Evolutionary conservation across 2,888 invertebrate species (phyloP), one percentile per base, ranked within the genome.

Genomic region (Nebria salina): DNA sequence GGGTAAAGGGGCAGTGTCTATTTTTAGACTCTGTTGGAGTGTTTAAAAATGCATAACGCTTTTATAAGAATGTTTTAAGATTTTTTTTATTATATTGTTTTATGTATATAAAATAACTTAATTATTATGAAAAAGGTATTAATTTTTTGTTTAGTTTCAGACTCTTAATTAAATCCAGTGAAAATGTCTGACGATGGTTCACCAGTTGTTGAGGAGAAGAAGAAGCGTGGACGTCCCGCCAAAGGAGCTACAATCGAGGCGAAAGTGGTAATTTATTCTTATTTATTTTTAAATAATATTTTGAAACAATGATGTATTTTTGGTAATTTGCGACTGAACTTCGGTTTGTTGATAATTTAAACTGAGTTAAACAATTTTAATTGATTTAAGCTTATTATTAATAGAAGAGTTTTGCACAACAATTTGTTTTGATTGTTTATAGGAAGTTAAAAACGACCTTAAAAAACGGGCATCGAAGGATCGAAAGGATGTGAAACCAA

Each of bases 171-270:
- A 65, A 26, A 65, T 76, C 54, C 9, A 20, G 7, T 68, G 70
- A 86, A 80, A 81, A 89, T 89, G 89, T 89, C 88, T 72, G 85
- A 85, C 77, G 84, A 84, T 72, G 83, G 83, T 41, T 73, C 83
- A n/a, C 82, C 83, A 43, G 83, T 77, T 64, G 82, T 79, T 54
- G 84, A 84, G 76, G 82, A 83, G 13, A 83, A 83, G 73, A 84
- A 84, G 82, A 84, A 84, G 76, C 83, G 84, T 65, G 84, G 85
- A 2, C 83, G 85, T 15, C 84, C 84, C 15, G 74, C 84, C 0
- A 84, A 85, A 82, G 82, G 20, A 6, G 82, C 65, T 11, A 76
- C 72, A 8, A 82, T 72, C 64, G 82, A 81, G 11, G 72, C 78
- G 0, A 75, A 25, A 43, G n/a, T n/a, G 73, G 73, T 43, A 73